phyloP scores from a whole-genome alignment of 2,888 invertebrate species.

The Tetanocera ferruginea region DNA sequence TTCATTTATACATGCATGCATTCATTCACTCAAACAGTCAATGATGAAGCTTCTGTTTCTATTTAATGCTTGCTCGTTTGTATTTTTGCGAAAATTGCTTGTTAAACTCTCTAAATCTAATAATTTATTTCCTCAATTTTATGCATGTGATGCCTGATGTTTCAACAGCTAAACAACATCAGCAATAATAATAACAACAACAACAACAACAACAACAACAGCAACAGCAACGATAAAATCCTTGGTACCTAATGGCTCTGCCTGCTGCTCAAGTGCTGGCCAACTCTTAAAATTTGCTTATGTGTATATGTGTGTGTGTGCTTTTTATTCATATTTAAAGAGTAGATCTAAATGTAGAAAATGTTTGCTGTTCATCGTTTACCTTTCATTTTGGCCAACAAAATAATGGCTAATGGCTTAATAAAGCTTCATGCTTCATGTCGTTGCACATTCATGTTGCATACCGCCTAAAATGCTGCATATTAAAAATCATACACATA shows the following conservation, averaged over 20 bases:
- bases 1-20: not conserved
- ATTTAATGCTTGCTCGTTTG: slow-evolving; percentile 3
- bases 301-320: no score
- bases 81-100: slow-evolving; percentile 34
- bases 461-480: not conserved
- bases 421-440: not conserved
- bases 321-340: slow-evolving; percentile 27
- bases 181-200: not conserved
- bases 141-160: slow-evolving; percentile 43
- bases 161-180: not conserved
- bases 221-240: not conserved
- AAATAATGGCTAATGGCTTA: slow-evolving; percentile 11
- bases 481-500: no score
- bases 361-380: slow-evolving; percentile 10
- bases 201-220: not conserved
- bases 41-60: not conserved
- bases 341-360: slow-evolving; percentile 20
- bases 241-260: not conserved
- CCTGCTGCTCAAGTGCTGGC: not conserved
- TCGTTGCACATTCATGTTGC: not conserved
- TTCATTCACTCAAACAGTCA: not conserved
- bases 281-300: slow-evolving; percentile 13
- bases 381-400: slow-evolving; percentile 5
- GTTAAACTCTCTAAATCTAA: slow-evolving; percentile 40
- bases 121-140: slow-evolving; percentile 53